Evolutionary conservation across 53 echinoderm and acorn worm species (phyloP), one percentile per base, ranked within the genome.

Genomic region (Arbacia lixula): DNA sequence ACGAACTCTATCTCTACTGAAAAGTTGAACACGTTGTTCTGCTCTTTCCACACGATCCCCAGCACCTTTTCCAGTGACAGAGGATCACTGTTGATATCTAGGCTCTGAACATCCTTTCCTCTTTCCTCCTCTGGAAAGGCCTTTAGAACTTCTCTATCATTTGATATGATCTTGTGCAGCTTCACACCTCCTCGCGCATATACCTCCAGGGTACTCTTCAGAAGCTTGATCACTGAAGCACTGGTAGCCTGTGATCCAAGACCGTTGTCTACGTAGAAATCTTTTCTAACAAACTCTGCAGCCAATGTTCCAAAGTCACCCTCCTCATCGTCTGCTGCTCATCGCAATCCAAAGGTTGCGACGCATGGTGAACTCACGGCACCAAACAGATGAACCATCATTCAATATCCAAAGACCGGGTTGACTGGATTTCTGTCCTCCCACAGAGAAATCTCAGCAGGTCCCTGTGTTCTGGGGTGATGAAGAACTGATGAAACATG

Each of bases 401-500:
- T 79, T 3, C 85, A 12, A 41, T 85, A 79, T 12, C 86, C 86
- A 0, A 78, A 31, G 2, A 76, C 77, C 0, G 60, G 42, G 8
- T 76, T 85, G 31, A 28, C 25, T 12, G 61, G 81, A 25, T 90
- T 36, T 0, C 90, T 83, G 71, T 83, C 60, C 41, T 79, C 64
- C 86, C 73, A 86, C 86, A 91, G 31, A 87, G 66, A 53, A 91
- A 91, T 16, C 91, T 31, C 1, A 91, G 61, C 42, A 91, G 60
- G 67, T 91, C 76, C 3, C 84, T 34, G 36, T 79, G 27, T 3
- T 65, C 63, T 17, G 62, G 50, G 35, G 42, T 53, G 0, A 90
- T 83, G 39, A 42, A 66, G 69, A 91, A 91, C 27, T 87, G 87
- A 19, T 84, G 87, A 52, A 91, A 87, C 91, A 88, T 91, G n/a